phyloP scores from a whole-genome alignment of 2,113 vertebrate genomes.

The Delphinus delphis region DNA sequence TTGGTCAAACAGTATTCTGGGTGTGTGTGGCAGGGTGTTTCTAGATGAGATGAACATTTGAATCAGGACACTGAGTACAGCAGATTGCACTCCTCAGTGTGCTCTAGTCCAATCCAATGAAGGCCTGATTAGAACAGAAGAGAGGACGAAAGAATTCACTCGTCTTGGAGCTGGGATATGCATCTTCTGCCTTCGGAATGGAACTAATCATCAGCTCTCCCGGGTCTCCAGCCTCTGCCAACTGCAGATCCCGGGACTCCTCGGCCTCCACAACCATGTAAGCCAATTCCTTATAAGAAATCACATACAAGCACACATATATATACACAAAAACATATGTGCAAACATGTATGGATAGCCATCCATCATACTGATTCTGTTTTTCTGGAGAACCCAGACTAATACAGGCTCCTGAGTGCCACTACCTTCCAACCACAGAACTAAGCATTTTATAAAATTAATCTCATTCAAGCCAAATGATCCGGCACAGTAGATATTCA shows the following conservation, averaged over 20 bases:
- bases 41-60: not conserved
- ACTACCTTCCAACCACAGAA: not conserved
- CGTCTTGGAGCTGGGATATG: not conserved
- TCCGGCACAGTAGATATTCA: not conserved
- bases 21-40: not conserved
- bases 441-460: not conserved
- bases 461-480: not conserved
- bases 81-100: not conserved
- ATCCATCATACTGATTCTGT: not conserved
- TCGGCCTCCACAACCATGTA: not conserved
- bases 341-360: not conserved
- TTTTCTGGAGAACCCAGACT: not conserved
- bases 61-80: not conserved
- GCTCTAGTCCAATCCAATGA: not conserved
- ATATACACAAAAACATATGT: too few species aligned
- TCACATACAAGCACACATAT: not conserved
- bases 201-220: not conserved
- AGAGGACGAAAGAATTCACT: not conserved
- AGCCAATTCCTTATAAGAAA: not conserved
- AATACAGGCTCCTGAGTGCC: not conserved
- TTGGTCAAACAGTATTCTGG: not conserved
- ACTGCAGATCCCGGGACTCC: too few species aligned
- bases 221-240: too few species aligned
- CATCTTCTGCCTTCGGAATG: not conserved
- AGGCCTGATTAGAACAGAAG: not conserved